Conservation (phyloP, 2,113 vertebrate species). For the Hyla sarda region DNA sequence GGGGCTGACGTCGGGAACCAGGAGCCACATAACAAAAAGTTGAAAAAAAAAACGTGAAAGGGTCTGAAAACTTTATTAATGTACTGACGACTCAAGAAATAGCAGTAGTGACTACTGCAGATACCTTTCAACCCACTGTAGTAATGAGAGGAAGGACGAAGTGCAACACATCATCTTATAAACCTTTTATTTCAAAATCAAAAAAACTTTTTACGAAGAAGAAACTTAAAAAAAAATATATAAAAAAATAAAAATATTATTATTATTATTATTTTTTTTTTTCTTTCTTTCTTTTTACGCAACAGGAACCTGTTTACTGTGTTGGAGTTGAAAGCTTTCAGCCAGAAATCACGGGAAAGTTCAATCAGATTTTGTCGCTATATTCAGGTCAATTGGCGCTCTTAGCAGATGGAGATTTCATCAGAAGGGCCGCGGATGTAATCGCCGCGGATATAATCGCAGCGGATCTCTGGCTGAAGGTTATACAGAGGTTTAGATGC, state of each 20-base stretch:
- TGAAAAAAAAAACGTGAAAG: too few species aligned
- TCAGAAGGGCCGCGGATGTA: constrained; percentile 28
- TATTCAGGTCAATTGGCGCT: constrained; percentile 46
- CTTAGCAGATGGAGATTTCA: constrained; percentile 52
- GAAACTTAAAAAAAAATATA: not conserved
- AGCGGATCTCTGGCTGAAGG: constrained; percentile 42
- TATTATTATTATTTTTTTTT: too few species aligned
- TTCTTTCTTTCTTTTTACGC: not conserved
- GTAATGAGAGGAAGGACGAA: too few species aligned
- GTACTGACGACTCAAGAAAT: too few species aligned
- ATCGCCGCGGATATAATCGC: constrained; percentile 36
- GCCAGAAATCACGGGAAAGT: constrained; percentile 16
- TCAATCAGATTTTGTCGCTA: constrained; percentile 40
- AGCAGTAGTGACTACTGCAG: too few species aligned
- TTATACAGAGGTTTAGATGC: constrained; percentile 45
- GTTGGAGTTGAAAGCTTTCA: constrained; percentile 13
- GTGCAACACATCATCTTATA: too few species aligned
- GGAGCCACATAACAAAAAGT: too few species aligned
- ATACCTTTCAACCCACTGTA: too few species aligned
- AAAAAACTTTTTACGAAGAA: not conserved
- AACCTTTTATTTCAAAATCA: not conserved
- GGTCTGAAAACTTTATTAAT: too few species aligned
- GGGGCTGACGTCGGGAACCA: too few species aligned
- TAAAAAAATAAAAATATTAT: too few species aligned
- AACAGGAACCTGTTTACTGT: not conserved